These are phyloP conservation scores for Coelopa frigida DNA, from an alignment of 1,140 invertebrate species.

Conservation along the genomic window DNA sequence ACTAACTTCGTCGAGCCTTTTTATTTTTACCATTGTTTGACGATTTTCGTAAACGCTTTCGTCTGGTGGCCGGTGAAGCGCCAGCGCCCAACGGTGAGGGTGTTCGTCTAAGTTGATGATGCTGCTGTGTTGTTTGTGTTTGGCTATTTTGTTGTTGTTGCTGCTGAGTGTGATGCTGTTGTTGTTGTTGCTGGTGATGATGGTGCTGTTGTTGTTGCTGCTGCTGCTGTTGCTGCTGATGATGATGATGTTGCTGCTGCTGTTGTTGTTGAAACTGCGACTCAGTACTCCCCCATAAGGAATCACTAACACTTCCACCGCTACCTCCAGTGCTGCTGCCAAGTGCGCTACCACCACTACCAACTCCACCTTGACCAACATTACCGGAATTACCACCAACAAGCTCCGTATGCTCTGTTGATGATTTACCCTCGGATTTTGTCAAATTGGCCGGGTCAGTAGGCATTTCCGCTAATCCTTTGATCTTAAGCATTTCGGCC, in stretches of 20 bases:
- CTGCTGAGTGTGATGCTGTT: constrained; percentile 22
- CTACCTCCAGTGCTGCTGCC: constrained; percentile 25
- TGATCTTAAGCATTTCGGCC: constrained; percentile 79
- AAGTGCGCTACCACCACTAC: constrained; percentile 17
- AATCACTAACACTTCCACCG: constrained; percentile 35
- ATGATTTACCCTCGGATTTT: constrained; percentile 54
- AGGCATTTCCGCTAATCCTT: constrained; percentile 77
- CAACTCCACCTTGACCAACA: constrained; percentile 18
- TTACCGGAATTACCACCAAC: constrained; percentile 18
- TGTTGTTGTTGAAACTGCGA: constrained; percentile 38
- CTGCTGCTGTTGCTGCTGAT: constrained; percentile 22
- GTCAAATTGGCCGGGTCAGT: constrained; percentile 59
- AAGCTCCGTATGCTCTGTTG: constrained; percentile 36
- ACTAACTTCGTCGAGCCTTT: too few species aligned
- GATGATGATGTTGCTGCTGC: constrained; percentile 30
- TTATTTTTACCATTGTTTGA: constrained; percentile 51
- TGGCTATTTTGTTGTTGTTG: constrained; percentile 25
- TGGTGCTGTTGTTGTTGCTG: constrained; percentile 22
- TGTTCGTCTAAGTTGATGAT: constrained; percentile 38
- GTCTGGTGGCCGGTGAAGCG: constrained; percentile 41
- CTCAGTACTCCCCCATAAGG: constrained; percentile 41
- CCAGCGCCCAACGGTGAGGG: constrained; percentile 40
- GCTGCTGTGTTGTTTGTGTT: constrained; percentile 32
- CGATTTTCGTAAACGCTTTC: constrained; percentile 63
- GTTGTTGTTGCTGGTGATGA: constrained; percentile 33